Base-by-base conservation (phyloP, 2,113 vertebrate genomes). In the Cebus imitator region DNA sequence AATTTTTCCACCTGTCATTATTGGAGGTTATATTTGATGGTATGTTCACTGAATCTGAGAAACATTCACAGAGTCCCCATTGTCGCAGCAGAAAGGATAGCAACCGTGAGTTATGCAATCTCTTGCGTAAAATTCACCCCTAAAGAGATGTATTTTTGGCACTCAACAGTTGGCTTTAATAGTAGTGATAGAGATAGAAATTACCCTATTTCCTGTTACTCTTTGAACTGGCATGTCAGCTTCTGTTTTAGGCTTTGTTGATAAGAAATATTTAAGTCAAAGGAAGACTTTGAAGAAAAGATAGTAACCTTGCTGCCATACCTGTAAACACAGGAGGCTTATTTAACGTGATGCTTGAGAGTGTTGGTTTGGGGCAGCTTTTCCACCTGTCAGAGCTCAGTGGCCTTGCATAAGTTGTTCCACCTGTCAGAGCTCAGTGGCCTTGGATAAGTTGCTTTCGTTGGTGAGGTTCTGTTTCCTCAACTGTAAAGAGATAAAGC, bases 1-100 rank as follows among this genome's bases (percentile, higher is more conserved):
- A 57, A 45, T 64, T 76, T 97, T 89, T 90, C 40, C 73, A 87
- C 11, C 76, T 50, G 90, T 81, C 23, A 0, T 35, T 66, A n/a
- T 50, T 17, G 78, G 93, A 20, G 25, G 57, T 79, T 82, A 8
- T 32, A 16, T 66, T 91, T 76, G 83, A 40, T 68, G 92, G 16
- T 23, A 4, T 16, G 64, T 43, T 92, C 57, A 16, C 48, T 6
- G 58, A 73, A 48, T 96, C 92, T 50, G 58, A 66, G 92, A 75
- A 84, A 55, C 14, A 2, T 8, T 64, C 94, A 97, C 89, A 98
- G 96, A 96, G 90, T 92, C 58, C 92, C 43, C 85, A 88, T 96
- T 97, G 94, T 97, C 84, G 93, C 17, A 55, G 57, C 78, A 70
- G 66, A 96, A 92, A 68, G 64, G 68, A 43, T 82, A 66, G 97